Percentiles rank a stretch among this genome's conserved stretches.
These are phyloP conservation scores for Congeria kusceri DNA, from an alignment of 2,888 invertebrate species.

Conservation along the genomic window DNA sequence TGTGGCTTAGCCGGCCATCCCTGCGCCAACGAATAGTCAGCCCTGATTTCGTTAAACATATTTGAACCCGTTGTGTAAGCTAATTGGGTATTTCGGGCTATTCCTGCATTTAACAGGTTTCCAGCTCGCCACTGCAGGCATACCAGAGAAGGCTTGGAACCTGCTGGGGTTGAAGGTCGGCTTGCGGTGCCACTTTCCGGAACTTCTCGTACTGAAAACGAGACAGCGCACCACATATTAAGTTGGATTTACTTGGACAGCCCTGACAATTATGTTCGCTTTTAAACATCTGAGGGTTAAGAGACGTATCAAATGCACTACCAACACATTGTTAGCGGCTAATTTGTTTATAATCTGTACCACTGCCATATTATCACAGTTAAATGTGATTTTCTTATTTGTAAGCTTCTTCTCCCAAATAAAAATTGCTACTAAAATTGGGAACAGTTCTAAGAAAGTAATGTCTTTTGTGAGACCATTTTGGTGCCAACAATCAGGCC, in stretches of 20 bases:
- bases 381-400: constrained; percentile 28
- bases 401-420: constrained; percentile 16
- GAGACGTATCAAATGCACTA: neutral
- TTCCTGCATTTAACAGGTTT: too few species aligned
- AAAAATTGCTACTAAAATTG: constrained; percentile 11
- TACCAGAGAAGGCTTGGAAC: too few species aligned
- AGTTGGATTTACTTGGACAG: too few species aligned
- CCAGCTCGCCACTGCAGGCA: too few species aligned
- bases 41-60: too few species aligned
- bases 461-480: too few species aligned
- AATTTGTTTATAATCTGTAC: constrained; percentile 9
- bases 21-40: too few species aligned
- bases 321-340: constrained; percentile 4
- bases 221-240: constrained; percentile 15
- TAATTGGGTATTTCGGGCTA: too few species aligned
- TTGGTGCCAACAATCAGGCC: too few species aligned
- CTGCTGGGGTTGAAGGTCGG: too few species aligned
- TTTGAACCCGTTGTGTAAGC: too few species aligned
- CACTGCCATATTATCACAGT: constrained; percentile 24
- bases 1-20: too few species aligned
- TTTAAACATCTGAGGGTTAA: constrained; percentile 9
- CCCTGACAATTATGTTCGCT: constrained; percentile 1
- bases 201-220: constrained; percentile 1
- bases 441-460: constrained; percentile 25
- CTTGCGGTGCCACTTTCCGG: constrained; percentile 12